phyloP scores from a whole-genome alignment of 2,113 vertebrate genomes.

The Maccullochella peelii region DNA sequence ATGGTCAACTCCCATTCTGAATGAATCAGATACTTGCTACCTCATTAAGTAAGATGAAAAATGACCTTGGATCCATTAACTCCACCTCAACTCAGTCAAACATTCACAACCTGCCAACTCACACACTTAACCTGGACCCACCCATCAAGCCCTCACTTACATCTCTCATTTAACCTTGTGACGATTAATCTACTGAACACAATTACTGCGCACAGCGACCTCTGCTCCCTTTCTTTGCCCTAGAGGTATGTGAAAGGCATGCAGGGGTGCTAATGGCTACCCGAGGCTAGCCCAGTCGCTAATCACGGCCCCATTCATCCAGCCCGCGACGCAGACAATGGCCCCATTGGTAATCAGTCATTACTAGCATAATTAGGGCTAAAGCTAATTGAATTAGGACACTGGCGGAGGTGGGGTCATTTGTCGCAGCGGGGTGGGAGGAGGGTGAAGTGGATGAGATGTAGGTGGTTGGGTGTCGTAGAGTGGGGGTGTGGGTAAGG shows the following conservation, averaged over 20 bases:
- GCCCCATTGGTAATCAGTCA: slow-evolving; percentile 74
- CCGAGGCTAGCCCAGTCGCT: slow-evolving; percentile 57
- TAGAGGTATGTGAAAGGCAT: slow-evolving; percentile 62
- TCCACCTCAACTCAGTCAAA: slow-evolving; percentile 69
- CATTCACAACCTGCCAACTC: slow-evolving; percentile 62
- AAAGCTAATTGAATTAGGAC: slow-evolving; percentile 81
- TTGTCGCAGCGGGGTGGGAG: slow-evolving; percentile 28
- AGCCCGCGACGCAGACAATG: slow-evolving; percentile 69
- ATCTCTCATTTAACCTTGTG: slow-evolving; percentile 63
- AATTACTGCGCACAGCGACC: slow-evolving; percentile 69
- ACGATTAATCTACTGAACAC: slow-evolving; percentile 75
- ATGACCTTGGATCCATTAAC: slow-evolving; percentile 64
- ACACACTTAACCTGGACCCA: slow-evolving; percentile 68
- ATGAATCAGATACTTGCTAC: slow-evolving; percentile 45
- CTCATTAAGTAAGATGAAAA: slow-evolving; percentile 70
- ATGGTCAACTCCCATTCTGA: slow-evolving; percentile 23
- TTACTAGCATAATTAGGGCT: slow-evolving; percentile 75
- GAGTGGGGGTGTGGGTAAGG: slow-evolving; percentile 8
- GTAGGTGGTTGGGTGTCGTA: slow-evolving; percentile 11
- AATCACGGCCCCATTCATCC: slow-evolving; percentile 73
- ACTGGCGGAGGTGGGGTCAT: slow-evolving; percentile 56
- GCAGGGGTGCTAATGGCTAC: slow-evolving; percentile 74
- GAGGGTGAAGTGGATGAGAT: slow-evolving; percentile 16
- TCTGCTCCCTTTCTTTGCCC: slow-evolving; percentile 46
- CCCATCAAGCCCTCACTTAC: slow-evolving; percentile 51